A percentile compares a stretch with the other conserved stretches of the same genome.
Evolutionary conservation across 2,113 vertebrate genomes (phyloP).

Genomic region (Vidua macroura): DNA sequence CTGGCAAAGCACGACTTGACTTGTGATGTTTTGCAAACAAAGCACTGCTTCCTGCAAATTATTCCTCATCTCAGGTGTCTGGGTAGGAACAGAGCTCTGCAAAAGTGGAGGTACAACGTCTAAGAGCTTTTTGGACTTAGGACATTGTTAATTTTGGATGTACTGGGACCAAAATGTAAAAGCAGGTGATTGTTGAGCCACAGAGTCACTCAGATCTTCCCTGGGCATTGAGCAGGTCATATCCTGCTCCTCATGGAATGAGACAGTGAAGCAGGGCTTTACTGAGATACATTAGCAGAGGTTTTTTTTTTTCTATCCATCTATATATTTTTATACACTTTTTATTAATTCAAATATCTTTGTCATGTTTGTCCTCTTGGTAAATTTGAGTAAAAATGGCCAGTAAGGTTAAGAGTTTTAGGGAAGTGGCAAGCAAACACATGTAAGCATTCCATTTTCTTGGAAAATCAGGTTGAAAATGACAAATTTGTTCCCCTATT

Average conservation of each 20-base stretch:
- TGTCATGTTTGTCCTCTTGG: neutral
- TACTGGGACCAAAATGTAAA: neutral
- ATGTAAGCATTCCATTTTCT: neutral
- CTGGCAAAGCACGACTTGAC: neutral
- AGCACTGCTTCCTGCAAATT: neutral
- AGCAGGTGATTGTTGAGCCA: neutral
- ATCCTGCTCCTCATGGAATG: neutral
- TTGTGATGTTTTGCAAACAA: slow-evolving; percentile 7
- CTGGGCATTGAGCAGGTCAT: neutral
- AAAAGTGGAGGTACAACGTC: neutral
- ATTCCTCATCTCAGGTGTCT: neutral
- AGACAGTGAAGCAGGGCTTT: neutral
- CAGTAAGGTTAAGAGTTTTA: neutral
- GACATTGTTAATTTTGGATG: accelerated
- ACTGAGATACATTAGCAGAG: neutral
- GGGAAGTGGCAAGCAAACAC: neutral
- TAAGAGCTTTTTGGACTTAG: neutral
- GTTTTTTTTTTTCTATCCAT: neutral
- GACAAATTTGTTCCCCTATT: neutral
- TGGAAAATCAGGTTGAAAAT: neutral
- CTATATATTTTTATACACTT: neutral
- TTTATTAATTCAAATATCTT: neutral
- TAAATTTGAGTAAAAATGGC: neutral
- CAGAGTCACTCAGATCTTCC: neutral
- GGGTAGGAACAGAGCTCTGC: neutral